Evolutionary conservation across 2,888 invertebrate genomes (phyloP), one percentile per base, ranked within the genome.

Genomic region (Abrostola triplasia): DNA sequence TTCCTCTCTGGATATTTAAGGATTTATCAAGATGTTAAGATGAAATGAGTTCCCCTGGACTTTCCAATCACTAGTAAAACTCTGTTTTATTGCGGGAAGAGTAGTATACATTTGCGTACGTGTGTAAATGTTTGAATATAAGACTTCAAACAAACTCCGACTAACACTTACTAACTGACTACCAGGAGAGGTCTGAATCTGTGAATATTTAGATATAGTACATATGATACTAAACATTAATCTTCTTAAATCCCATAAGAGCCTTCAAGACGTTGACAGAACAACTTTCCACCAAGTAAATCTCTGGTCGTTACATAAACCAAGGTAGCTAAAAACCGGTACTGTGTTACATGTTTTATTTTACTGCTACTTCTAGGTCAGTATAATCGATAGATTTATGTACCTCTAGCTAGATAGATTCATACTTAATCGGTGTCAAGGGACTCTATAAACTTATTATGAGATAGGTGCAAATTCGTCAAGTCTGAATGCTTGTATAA

Each of bases 391-490:
- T 62, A 63, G 57, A 38, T 50, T 12, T 5, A 24, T 44, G 38
- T 57, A 12, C 49, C 24, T 24, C 24, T 24, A 24, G 24, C 24
- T 24, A 24, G 7, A 40, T 10, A 9, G 0, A 35, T 52, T 10
- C 5, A n/a, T 49, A 64, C 42, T 35, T 35, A 13, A 49, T 50
- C 44, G 35, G 24, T 63, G 70, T 69, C 58, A 69, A 63, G 50
- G 54, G 11, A 36, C 13, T 13, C 36, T 13, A 11, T 53, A 41
- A 40, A n/a, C 10, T n/a, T 37, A 42, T 5, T 36, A 51, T 49
- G 35, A 36, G 6, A 35, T 37, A 41, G 10, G 49, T 67, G 41
- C n/a, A 8, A 47, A 36, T 51, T 52, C 11, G 0, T 13, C 12
- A 54, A 9, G 40, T 50, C 8, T 44, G 10, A 47, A 35, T 5